Base-by-base conservation (phyloP, 2,113 vertebrate genomes). In the Sebastes fasciatus region DNA sequence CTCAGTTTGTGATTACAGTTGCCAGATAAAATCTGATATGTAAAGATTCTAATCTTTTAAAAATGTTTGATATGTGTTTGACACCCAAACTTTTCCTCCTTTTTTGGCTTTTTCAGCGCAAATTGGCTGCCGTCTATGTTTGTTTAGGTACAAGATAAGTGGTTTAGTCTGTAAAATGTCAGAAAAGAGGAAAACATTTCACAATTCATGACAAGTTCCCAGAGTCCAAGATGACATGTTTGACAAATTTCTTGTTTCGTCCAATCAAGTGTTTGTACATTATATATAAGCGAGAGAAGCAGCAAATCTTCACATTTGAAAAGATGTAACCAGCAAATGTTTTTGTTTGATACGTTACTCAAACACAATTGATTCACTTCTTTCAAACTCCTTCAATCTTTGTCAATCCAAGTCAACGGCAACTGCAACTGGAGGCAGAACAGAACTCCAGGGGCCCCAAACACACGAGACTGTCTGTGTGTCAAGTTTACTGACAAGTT, bases 281-380 rank as follows among this genome's bases (percentile, higher is more conserved):
- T 16, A 10, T 17, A 60, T 11, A 11, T 46, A 61, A 48, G 71
- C 49, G 9, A 45, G 40, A 23, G 23, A 26, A 4, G 21, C 23
- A 51, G 57, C 6, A 60, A 26, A 40, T 26, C 14, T 26, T 58
- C 42, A 23, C n/a, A 57, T 66, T 62, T 60, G 23, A 14, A 60
- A 23, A 60, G 57, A 60, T 12, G 57, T 5, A 60, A 60, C 57
- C 21, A 60, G 21, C 23, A 26, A 60, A 23, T 60, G 57, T 60
- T 60, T 60, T 60, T 23, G 55, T 57, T 57, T 57, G 55, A 57
- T 57, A 57, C n/a, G 55, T 21, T 57, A 57, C 14, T 60, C 57
- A 26, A 60, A 60, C n/a, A 1, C 57, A 60, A 26, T 60, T 3
- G 26, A 26, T 26, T 26, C 57, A 60, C 23, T 60, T 60, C 23